phyloP scores from a whole-genome alignment of 2,888 invertebrate species.

The Drosophila fulvimacula region DNA sequence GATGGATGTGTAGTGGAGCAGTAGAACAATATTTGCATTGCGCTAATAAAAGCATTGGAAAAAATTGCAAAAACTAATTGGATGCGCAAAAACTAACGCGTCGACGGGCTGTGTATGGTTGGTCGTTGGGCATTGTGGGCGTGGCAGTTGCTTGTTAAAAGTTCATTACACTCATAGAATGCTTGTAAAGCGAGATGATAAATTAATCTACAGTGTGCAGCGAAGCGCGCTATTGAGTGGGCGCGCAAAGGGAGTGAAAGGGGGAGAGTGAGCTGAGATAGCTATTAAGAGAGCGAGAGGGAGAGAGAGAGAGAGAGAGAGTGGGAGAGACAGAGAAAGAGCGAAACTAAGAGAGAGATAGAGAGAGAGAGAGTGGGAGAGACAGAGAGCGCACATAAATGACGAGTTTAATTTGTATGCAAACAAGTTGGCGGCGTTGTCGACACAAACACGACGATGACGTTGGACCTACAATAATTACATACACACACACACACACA shows the following conservation, averaged over 20 bases:
- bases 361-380: slow-evolving; percentile 31
- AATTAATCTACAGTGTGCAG: slow-evolving; percentile 81
- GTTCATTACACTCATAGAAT: slow-evolving; percentile 81
- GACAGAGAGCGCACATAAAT: slow-evolving; percentile 63
- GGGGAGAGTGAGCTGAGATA: slow-evolving; percentile 16
- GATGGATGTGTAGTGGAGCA: slow-evolving; percentile 56
- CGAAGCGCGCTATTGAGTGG: slow-evolving; percentile 79
- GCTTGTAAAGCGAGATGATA: slow-evolving; percentile 81
- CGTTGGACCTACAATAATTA: slow-evolving; percentile 75
- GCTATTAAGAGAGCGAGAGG: slow-evolving; percentile 3
- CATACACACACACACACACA: slow-evolving; percentile 38
- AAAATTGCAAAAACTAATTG: slow-evolving; percentile 71
- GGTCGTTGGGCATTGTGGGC: slow-evolving; percentile 41
- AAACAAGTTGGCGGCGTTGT: slow-evolving; percentile 77
- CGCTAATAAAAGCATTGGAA: slow-evolving; percentile 67
- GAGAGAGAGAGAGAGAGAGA: background rate
- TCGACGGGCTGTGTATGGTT: slow-evolving; percentile 12
- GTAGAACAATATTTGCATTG: slow-evolving; percentile 69
- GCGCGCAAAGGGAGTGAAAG: slow-evolving; percentile 36
- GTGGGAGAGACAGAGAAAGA: background rate
- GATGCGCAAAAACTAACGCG: slow-evolving; percentile 66
- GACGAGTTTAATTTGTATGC: slow-evolving; percentile 82
- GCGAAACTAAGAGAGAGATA: slow-evolving; percentile 1
- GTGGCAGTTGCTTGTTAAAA: slow-evolving; percentile 74
- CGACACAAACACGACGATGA: slow-evolving; percentile 69